phyloP scores from a whole-genome alignment of 1,140 invertebrate genomes.

The Cyrtorhinus lividipennis region DNA sequence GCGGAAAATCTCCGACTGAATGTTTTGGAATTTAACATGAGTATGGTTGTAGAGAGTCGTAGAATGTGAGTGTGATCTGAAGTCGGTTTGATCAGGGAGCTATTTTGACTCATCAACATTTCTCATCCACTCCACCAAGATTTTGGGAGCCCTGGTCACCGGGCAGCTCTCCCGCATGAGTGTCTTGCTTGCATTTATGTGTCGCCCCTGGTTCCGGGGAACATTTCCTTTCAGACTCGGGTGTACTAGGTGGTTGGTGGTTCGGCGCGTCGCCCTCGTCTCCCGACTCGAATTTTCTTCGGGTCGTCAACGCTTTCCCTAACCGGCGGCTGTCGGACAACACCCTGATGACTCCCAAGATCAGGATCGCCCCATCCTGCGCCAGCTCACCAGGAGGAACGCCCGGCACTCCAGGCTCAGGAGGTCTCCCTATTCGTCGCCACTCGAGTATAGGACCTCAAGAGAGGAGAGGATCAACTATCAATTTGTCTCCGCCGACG shows the following conservation, averaged over 20 bases:
- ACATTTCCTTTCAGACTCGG: constrained; percentile 32
- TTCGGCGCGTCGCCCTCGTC: constrained; percentile 54
- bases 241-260: constrained; percentile 55
- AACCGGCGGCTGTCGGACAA: constrained; percentile 79
- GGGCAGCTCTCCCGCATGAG: background rate
- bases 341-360: constrained; percentile 76
- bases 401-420: constrained; percentile 50
- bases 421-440: constrained; percentile 60
- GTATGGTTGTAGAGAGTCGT: too few species aligned
- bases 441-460: constrained; percentile 82
- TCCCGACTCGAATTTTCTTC: constrained; percentile 72
- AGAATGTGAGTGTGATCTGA: too few species aligned
- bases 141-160: background rate
- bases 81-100: too few species aligned
- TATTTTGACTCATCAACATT: too few species aligned
- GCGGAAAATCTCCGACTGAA: too few species aligned
- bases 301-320: constrained; percentile 63
- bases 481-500: constrained; percentile 73
- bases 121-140: too few species aligned
- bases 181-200: background rate
- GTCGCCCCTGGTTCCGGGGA: background rate
- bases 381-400: constrained; percentile 71
- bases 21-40: too few species aligned
- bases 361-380: constrained; percentile 67
- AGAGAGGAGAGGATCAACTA: constrained; percentile 64